These are phyloP conservation scores for Gymnocypris eckloni DNA, from an alignment of 2,797 vertebrate species.

Conservation along the genomic window DNA sequence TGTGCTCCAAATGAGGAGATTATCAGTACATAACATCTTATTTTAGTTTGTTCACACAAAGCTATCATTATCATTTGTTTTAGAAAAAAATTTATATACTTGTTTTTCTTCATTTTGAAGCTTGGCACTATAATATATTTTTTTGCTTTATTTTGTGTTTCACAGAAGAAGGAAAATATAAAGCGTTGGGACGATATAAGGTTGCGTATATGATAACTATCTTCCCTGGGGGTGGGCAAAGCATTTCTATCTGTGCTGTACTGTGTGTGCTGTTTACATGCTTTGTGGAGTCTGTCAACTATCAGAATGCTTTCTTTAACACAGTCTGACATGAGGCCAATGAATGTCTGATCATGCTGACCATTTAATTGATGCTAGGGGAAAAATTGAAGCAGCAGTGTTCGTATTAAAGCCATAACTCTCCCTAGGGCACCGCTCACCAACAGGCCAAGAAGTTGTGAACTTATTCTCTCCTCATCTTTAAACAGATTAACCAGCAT, in stretches of 20 bases:
- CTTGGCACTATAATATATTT: background rate
- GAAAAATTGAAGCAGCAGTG: constrained; percentile 74
- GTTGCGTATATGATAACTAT: background rate
- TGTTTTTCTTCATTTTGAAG: background rate
- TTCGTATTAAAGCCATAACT: constrained; percentile 81
- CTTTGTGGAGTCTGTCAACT: constrained; percentile 5
- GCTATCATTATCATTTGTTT: constrained; percentile 3
- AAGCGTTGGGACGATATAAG: background rate
- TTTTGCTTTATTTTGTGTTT: background rate
- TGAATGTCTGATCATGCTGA: constrained; percentile 41
- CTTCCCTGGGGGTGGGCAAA: background rate
- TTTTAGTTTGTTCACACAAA: background rate
- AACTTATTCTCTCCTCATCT: constrained; percentile 66
- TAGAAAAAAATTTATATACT: background rate
- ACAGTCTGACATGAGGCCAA: constrained; percentile 53
- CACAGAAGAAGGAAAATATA: background rate
- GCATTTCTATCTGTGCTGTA: background rate
- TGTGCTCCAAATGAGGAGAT: background rate
- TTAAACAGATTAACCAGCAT: constrained; percentile 61
- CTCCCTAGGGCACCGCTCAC: constrained; percentile 57
- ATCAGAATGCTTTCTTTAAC: constrained; percentile 65
- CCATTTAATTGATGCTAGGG: constrained; percentile 68
- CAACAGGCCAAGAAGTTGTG: constrained; percentile 58
- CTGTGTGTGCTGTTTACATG: background rate
- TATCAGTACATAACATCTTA: background rate